These are phyloP conservation scores for Leptinotarsa undecemlineata DNA, from an alignment of 1,140 invertebrate species.

Conservation along the genomic window DNA sequence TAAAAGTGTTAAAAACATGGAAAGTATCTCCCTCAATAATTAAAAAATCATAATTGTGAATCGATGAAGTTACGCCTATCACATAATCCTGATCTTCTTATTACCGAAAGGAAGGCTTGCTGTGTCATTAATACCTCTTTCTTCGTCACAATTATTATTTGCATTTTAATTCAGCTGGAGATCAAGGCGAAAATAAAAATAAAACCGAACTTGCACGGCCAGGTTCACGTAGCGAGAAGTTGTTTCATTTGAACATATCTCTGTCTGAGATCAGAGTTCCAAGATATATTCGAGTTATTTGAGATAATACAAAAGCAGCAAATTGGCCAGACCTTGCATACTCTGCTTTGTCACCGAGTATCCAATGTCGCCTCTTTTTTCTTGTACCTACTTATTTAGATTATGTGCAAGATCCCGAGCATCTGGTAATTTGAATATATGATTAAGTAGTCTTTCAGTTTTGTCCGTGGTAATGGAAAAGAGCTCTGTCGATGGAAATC, in stretches of 20 bases:
- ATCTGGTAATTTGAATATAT: slow-evolving; percentile 8
- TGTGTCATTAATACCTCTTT: not conserved
- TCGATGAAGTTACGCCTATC: not conserved
- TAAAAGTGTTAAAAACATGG: no score
- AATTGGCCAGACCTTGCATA: slow-evolving; percentile 29
- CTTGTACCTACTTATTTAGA: slow-evolving; percentile 1
- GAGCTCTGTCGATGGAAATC: not conserved
- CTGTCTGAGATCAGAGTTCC: slow-evolving; percentile 29
- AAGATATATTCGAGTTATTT: slow-evolving; percentile 35
- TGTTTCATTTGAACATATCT: slow-evolving; percentile 33
- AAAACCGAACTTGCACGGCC: slow-evolving; percentile 16
- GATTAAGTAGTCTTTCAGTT: not conserved
- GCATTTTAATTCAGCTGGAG: slow-evolving; percentile 32
- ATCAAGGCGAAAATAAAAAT: slow-evolving; percentile 11
- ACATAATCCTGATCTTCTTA: not conserved
- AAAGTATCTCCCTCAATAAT: no score
- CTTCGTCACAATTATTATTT: slow-evolving; percentile 31
- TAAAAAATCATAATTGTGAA: no score
- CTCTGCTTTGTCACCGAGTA: slow-evolving; percentile 20
- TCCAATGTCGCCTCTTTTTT: not conserved
- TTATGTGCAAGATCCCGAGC: not conserved
- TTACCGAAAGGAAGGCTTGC: not conserved
- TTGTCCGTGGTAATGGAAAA: not conserved
- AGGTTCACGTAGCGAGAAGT: slow-evolving; percentile 21
- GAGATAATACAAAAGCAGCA: slow-evolving; percentile 29